phyloP scores from a whole-genome alignment of 2,113 vertebrate species.

The Stictonetta naevosa region DNA sequence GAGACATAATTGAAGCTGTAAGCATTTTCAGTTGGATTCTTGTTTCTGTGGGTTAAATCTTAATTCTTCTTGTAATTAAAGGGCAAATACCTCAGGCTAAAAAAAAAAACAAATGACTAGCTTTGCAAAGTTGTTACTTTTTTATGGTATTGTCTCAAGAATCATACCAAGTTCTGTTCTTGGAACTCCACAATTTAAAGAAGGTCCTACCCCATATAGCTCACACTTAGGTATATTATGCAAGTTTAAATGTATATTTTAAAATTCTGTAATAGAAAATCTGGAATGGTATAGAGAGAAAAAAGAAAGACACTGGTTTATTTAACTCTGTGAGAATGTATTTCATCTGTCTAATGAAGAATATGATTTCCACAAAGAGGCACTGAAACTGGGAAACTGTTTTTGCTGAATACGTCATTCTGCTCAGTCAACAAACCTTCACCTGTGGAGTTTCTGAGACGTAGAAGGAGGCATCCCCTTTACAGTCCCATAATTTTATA shows the following conservation, averaged over 20 bases:
- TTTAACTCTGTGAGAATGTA: constrained; percentile 55
- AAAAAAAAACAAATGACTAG: background rate
- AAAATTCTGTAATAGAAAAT: background rate
- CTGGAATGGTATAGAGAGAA: background rate
- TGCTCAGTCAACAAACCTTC: constrained; percentile 12
- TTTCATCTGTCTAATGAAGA: constrained; percentile 67
- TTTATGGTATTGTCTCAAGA: background rate
- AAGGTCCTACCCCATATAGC: background rate
- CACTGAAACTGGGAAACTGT: background rate
- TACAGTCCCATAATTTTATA: background rate
- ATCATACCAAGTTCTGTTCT: background rate
- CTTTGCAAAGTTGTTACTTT: background rate
- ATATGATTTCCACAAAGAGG: constrained; percentile 45
- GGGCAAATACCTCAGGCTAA: background rate
- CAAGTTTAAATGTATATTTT: background rate
- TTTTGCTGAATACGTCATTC: constrained; percentile 35
- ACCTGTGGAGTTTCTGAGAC: background rate
- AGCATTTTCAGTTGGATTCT: background rate
- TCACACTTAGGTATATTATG: background rate
- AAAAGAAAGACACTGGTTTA: background rate
- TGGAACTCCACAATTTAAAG: background rate
- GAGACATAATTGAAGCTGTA: background rate
- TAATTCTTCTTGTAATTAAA: background rate
- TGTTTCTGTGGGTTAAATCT: background rate
- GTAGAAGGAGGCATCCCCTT: background rate